Evolutionary conservation across 2,113 vertebrate species (phyloP).

Genomic region (Talpa occidentalis): DNA sequence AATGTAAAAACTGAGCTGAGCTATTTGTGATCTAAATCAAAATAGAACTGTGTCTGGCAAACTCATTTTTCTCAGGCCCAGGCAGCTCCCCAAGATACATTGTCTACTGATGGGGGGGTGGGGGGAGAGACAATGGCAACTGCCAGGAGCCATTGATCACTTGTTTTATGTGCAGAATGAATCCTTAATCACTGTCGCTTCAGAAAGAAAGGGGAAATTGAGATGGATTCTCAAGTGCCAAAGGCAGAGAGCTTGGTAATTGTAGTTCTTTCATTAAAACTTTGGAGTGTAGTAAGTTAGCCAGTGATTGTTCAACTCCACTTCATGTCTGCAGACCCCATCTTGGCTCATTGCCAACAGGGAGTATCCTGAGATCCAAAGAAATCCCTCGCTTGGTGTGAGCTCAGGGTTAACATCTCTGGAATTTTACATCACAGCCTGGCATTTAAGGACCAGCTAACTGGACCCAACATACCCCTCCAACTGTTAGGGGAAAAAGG

Average conservation of each 20-base stretch:
- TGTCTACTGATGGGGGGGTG: constrained; percentile 69
- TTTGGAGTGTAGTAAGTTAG: constrained; percentile 47
- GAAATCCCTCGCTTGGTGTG: neutral
- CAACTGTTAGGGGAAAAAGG: too few species aligned
- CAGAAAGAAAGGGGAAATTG: constrained; percentile 82
- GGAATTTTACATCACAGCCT: neutral
- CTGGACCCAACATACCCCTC: neutral
- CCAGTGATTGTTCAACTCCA: neutral
- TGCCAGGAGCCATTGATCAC: constrained; percentile 85
- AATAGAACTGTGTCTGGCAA: constrained; percentile 73
- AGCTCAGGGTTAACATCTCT: neutral
- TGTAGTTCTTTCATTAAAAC: constrained; percentile 76
- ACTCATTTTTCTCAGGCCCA: constrained; percentile 80
- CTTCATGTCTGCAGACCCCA: neutral
- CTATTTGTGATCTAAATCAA: constrained; percentile 74
- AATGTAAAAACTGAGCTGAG: constrained; percentile 73
- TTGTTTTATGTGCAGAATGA: constrained; percentile 69
- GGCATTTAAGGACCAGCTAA: neutral
- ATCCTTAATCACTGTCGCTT: constrained; percentile 86
- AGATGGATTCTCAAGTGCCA: constrained; percentile 84
- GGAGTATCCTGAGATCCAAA: neutral
- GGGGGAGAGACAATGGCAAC: constrained; percentile 83
- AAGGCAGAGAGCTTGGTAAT: constrained; percentile 78
- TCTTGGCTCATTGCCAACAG: neutral
- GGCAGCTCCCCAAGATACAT: constrained; percentile 72